phyloP scores from a whole-genome alignment of 2,888 invertebrate genomes.

The Conchocele bisecta region DNA sequence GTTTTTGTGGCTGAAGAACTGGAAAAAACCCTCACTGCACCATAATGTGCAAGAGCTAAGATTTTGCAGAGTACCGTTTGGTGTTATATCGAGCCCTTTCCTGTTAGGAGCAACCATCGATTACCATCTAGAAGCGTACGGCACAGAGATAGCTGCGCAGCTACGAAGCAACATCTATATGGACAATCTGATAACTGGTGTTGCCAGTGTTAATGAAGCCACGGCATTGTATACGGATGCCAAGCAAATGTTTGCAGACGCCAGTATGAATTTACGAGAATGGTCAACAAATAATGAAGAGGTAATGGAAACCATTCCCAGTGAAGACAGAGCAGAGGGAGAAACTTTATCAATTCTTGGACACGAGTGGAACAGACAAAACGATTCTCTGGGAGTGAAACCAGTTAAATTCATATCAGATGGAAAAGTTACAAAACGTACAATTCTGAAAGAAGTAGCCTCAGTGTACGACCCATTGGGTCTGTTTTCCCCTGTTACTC shows the following conservation, averaged over 20 bases:
- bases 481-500: constrained; percentile 6
- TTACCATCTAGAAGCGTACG: constrained; percentile 2
- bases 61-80: constrained; percentile 8
- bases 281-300: constrained; percentile 17
- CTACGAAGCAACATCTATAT: constrained; percentile 22
- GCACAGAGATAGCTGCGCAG: neutral
- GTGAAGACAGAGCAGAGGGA: neutral
- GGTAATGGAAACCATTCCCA: neutral
- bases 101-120: constrained; percentile 14
- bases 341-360: constrained; percentile 11
- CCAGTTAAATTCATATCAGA: no score
- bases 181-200: constrained; percentile 32
- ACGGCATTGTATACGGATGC: constrained; percentile 9
- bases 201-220: constrained; percentile 1
- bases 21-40: neutral
- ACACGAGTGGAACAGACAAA: neutral
- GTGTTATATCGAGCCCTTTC: constrained; percentile 3
- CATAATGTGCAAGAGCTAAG: constrained; percentile 1
- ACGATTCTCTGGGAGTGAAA: neutral
- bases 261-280: constrained; percentile 12
- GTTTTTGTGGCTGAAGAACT: constrained; percentile 29
- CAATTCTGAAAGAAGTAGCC: no score
- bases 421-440: constrained; percentile 1
- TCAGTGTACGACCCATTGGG: no score
- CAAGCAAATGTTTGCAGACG: constrained; percentile 12